phyloP scores from a whole-genome alignment of 2,888 invertebrate species.

The Drosophila atripex region DNA sequence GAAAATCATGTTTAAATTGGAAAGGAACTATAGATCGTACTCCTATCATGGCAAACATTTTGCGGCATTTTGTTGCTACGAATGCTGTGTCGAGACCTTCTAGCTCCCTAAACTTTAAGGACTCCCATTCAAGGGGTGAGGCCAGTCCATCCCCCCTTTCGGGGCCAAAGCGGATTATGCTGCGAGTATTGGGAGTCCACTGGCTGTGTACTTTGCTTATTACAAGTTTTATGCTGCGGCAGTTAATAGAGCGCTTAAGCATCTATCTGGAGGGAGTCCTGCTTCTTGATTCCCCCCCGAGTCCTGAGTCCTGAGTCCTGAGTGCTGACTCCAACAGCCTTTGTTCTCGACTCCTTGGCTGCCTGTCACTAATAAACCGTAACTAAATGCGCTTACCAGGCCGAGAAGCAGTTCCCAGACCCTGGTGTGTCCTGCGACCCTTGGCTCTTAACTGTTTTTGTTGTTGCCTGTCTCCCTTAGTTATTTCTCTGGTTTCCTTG shows the following conservation, averaged over 20 bases:
- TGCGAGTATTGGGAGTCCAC: not conserved
- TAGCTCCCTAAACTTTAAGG: not conserved
- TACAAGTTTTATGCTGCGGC: conserved; percentile 40
- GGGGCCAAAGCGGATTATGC: not conserved
- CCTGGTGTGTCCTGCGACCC: conserved; percentile 3
- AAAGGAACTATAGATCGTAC: too few relatives aligned
- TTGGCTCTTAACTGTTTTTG: not conserved
- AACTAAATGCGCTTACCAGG: conserved; percentile 59
- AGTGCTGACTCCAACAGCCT: conserved; percentile 1
- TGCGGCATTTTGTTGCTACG: too few relatives aligned
- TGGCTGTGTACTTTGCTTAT: conserved; percentile 42
- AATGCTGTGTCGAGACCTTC: too few relatives aligned
- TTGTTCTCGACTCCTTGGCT: conserved; percentile 27
- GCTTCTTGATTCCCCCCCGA: not conserved
- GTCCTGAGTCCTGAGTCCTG: too few relatives aligned
- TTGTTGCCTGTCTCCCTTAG: conserved; percentile 10
- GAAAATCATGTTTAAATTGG: not conserved
- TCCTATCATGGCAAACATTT: too few relatives aligned
- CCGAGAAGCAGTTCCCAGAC: conserved; percentile 1
- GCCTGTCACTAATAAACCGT: conserved; percentile 48
- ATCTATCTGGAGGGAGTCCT: conserved; percentile 27
- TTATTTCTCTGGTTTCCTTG: not conserved
- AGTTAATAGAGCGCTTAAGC: conserved; percentile 54
- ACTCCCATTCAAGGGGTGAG: conserved; percentile 14
- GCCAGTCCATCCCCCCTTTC: not conserved